phyloP scores from a whole-genome alignment of 2,888 invertebrate species.

The Limnephilus lunatus region DNA sequence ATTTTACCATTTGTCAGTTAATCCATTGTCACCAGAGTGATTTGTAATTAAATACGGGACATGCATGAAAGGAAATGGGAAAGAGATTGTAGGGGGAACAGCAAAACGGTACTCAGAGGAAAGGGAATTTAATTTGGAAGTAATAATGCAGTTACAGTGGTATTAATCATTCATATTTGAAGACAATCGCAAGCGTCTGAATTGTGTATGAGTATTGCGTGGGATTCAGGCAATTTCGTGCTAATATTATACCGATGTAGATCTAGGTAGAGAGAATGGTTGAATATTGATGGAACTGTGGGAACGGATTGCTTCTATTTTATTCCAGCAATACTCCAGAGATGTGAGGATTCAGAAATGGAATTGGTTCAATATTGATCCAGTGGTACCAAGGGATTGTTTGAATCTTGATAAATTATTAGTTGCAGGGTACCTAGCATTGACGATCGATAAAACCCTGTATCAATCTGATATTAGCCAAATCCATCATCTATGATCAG shows the following conservation, averaged over 20 bases:
- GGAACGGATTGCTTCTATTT: background rate
- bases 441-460: no score
- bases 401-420: background rate
- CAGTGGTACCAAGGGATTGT: background rate
- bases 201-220: background rate
- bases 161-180: background rate
- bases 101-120: background rate
- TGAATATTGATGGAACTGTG: background rate
- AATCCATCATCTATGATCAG: no score
- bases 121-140: background rate
- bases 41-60: conserved; percentile 28
- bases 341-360: background rate
- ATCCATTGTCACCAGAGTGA: conserved; percentile 20
- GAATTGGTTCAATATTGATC: background rate
- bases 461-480: no score
- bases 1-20: background rate
- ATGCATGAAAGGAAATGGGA: background rate
- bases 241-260: background rate
- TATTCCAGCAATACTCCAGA: background rate
- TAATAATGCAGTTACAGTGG: background rate
- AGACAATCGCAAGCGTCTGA: background rate
- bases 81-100: background rate
- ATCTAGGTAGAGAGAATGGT: background rate
- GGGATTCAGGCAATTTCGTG: background rate
- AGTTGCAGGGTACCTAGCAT: no score